These are phyloP conservation scores for Pandemis cinnamomeana DNA, from an alignment of 2,888 invertebrate genomes.

Conservation along the genomic window DNA sequence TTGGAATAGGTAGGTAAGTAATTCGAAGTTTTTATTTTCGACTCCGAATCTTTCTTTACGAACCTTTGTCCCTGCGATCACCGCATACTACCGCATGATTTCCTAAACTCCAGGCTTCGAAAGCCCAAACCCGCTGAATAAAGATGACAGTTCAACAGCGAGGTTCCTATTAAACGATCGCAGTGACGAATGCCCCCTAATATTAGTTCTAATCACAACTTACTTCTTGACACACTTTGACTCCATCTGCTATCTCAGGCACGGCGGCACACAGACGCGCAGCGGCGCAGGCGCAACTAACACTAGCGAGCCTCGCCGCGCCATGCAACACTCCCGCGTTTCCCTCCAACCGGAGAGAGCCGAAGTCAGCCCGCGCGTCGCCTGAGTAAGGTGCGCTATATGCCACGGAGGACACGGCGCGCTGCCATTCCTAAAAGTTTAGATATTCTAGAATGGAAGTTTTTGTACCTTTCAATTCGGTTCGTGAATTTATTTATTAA, in stretches of 20 bases:
- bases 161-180: not conserved
- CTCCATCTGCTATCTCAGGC: conserved; percentile 65
- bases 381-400: conserved; percentile 42
- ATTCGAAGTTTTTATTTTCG: no score
- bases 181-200: not conserved
- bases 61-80: no score
- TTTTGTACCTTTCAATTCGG: not conserved
- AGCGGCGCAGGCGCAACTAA: conserved; percentile 78
- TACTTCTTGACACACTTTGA: conserved; percentile 76
- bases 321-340: conserved; percentile 77
- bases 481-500: not conserved
- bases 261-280: conserved; percentile 70
- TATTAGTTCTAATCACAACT: conserved; percentile 19
- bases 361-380: conserved; percentile 46
- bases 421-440: conserved; percentile 71
- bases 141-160: no score
- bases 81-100: no score
- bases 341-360: conserved; percentile 53
- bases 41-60: no score
- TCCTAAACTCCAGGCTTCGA: no score
- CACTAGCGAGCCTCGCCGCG: conserved; percentile 76
- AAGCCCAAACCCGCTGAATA: no score
- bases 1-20: no score
- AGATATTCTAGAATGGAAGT: not conserved
- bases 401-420: conserved; percentile 54